Evolutionary conservation across 2,888 invertebrate species (phyloP), one percentile per base, ranked within the genome.

Genomic region (Temnothorax unifasciatus): DNA sequence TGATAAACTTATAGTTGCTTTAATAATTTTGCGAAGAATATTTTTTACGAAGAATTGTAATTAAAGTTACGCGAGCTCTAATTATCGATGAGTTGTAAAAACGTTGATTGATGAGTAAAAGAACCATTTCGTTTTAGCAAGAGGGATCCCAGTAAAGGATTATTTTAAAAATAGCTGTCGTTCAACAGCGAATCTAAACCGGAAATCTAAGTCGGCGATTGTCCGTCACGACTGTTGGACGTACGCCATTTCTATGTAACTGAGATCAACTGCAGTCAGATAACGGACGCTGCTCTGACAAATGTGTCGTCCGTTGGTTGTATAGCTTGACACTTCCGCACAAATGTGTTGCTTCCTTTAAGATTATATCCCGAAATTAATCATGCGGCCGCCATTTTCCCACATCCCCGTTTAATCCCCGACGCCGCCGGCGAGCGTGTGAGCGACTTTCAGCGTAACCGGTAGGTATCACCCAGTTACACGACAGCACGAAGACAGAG

Each of bases 291-390:
- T 13, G 15, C 47, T n/a, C 47, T 59, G 79, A 81, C 71, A 81
- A 79, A 81, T 79, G 18, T 79, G 71, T 81, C 79, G 50, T 6
- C 59, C 47, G 38, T 3, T 44, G 38, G 47, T 38, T 71, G 79
- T 81, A 71, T 38, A 59, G 3, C 47, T 18, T 47, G 47, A 59
- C 79, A 59, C 59, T 71, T 81, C 38, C 79, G 47, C 71, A 54
- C 69, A 52, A 79, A 77, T 64, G 63, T 81, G 81, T 47, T 69
- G 74, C 44, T n/a, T 75, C 52, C 64, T 81, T 84, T 83, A 82
- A 87, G 83, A 87, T 87, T 82, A 79, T 73, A 79, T 81, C 82
- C 59, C 50, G 71, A 64, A 87, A 82, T 84, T 82, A 87, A 87
- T 88, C 85, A 85, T 71, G 85, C n/a, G 54, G 9, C 21, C 57